A percentile compares a stretch with the other conserved stretches of the same genome.
Conservation (phyloP, 2,888 invertebrate species). For the Nomada goodeniana region DNA sequence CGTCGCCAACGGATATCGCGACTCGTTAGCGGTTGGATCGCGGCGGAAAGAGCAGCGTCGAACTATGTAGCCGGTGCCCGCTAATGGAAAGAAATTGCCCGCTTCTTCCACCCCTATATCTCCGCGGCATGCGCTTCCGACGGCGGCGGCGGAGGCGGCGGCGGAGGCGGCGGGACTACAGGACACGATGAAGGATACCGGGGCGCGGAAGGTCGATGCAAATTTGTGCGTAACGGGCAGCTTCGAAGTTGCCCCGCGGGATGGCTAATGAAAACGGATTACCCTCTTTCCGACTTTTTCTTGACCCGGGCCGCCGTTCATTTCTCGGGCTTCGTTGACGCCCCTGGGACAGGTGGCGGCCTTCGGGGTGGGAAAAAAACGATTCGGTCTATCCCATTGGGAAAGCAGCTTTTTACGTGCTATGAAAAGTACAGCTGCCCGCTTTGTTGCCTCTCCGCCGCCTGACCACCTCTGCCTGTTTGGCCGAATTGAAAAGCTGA, state of each 20-base stretch:
- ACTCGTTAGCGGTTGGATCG: slow-evolving; percentile 55
- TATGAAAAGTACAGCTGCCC: slow-evolving; percentile 33
- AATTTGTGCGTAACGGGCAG: slow-evolving; percentile 67
- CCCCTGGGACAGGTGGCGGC: slow-evolving; percentile 55
- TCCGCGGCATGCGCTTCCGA: not conserved
- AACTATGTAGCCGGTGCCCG: slow-evolving; percentile 37
- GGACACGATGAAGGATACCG: slow-evolving; percentile 60
- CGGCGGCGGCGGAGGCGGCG: no score
- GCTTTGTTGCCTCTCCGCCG: slow-evolving; percentile 8
- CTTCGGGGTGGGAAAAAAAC: not conserved
- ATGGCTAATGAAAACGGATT: slow-evolving; percentile 72
- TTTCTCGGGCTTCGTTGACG: slow-evolving; percentile 55
- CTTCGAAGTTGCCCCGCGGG: slow-evolving; percentile 64
- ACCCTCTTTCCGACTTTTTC: slow-evolving; percentile 65
- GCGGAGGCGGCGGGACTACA: not conserved
- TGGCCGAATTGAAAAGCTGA: slow-evolving; percentile 59
- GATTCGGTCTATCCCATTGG: slow-evolving; percentile 36
- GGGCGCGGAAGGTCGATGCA: slow-evolving; percentile 62
- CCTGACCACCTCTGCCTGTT: slow-evolving; percentile 12
- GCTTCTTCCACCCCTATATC: slow-evolving; percentile 8
- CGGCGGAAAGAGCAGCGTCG: slow-evolving; percentile 48
- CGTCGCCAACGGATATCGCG: slow-evolving; percentile 37
- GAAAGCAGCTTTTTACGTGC: slow-evolving; percentile 36
- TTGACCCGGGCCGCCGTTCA: slow-evolving; percentile 23
- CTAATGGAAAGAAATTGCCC: slow-evolving; percentile 68